These are phyloP conservation scores for Aricia agestis DNA, from an alignment of 1,140 invertebrate species.

Conservation along the genomic window DNA sequence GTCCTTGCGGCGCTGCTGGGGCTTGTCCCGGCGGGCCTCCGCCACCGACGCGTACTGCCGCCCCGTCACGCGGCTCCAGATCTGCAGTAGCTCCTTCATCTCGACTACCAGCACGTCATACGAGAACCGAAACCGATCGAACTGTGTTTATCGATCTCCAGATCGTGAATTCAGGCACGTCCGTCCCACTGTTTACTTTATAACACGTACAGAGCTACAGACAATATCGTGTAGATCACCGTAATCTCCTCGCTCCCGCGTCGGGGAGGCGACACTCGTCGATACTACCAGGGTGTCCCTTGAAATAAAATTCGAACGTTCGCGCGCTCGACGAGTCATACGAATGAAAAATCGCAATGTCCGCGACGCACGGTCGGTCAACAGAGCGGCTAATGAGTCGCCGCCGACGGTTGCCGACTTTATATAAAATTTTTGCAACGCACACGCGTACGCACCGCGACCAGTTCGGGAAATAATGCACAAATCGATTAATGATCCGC, in stretches of 20 bases:
- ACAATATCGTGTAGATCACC: not conserved
- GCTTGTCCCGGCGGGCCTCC: conserved; percentile 42
- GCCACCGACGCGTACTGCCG: conserved; percentile 68
- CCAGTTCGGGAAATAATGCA: conserved; percentile 18
- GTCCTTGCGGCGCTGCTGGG: conserved; percentile 47
- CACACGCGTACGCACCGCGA: conserved; percentile 23
- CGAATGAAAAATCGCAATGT: conserved; percentile 18
- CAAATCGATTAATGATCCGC: conserved; percentile 18
- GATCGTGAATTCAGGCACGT: not conserved
- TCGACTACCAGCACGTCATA: conserved; percentile 32
- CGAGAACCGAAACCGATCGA: conserved; percentile 22
- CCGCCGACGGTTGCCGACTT: conserved; percentile 24
- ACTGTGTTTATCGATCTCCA: conserved; percentile 25
- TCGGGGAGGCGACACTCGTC: not conserved
- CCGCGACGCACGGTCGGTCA: conserved; percentile 23
- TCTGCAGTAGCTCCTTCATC: conserved; percentile 78
- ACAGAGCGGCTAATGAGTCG: conserved; percentile 26
- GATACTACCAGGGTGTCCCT: not conserved
- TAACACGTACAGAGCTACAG: conserved; percentile 1
- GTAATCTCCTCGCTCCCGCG: not conserved
- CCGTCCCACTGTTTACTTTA: conserved; percentile 6
- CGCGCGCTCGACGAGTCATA: conserved; percentile 20
- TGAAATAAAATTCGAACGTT: conserved; percentile 13
- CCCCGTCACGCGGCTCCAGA: conserved; percentile 75
- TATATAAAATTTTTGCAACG: conserved; percentile 34